phyloP scores from a whole-genome alignment of 2,888 invertebrate genomes.

The Drosophila rellima region DNA sequence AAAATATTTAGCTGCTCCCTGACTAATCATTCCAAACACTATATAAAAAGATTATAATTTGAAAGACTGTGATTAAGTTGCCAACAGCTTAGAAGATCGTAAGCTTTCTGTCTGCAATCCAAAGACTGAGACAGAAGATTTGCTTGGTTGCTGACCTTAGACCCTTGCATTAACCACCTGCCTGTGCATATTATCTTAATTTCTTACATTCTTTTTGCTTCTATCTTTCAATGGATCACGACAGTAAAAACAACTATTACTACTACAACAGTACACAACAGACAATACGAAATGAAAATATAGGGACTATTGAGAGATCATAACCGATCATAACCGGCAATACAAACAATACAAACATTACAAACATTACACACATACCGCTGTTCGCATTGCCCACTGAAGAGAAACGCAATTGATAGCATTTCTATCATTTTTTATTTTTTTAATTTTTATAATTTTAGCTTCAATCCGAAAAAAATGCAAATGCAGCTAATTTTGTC shows the following conservation, averaged over 20 bases:
- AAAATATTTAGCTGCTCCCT: too few species aligned
- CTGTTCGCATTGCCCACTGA: slow-evolving; percentile 24
- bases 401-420: slow-evolving; percentile 11
- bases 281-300: slow-evolving; percentile 1
- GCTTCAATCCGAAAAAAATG: slow-evolving; percentile 47
- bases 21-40: too few species aligned
- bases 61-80: background rate
- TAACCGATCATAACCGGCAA: background rate
- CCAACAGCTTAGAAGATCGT: background rate
- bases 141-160: slow-evolving; percentile 28
- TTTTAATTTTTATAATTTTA: slow-evolving; percentile 43
- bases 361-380: background rate
- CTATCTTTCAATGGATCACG: slow-evolving; percentile 20
- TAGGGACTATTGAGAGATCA: background rate
- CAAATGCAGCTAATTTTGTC: slow-evolving; percentile 48
- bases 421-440: background rate
- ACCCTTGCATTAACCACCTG: slow-evolving; percentile 39
- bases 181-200: slow-evolving; percentile 21
- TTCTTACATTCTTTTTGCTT: slow-evolving; percentile 1
- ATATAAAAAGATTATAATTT: background rate
- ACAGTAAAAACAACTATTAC: background rate
- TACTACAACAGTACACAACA: slow-evolving; percentile 2
- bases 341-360: background rate
- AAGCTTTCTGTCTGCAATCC: slow-evolving; percentile 1
- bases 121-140: slow-evolving; percentile 11